Base-by-base conservation (phyloP, 2,888 invertebrate genomes). In the Orchesellides sinensis region DNA sequence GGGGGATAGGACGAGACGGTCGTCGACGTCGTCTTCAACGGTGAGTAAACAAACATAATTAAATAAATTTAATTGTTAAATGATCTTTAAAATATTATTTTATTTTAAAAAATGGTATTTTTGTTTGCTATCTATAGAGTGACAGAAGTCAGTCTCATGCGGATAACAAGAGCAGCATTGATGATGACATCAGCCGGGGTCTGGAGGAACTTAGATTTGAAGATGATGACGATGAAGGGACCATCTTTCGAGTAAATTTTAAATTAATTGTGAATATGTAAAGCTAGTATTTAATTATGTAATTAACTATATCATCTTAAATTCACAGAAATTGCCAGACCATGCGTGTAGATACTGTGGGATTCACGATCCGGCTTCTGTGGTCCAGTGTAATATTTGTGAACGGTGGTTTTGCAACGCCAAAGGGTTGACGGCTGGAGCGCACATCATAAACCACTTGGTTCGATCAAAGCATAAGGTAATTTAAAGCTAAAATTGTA, bases 351-450 rank as follows among this genome's bases (percentile, higher is more conserved):
- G 98, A 90, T 99, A 99, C 90, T 99, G 99, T 91, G 99, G 99
- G 63, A 98, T 99, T 86, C 98, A 98, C 90, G 98, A 99, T 90
- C 98, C 98, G 0, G 94, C 96, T 86, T 97, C 97, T 89, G 99
- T 99, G 49, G 98, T 99, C 74, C 96, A 97, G 95, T 99, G 99
- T 91, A 98, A 98, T 90, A 93, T 96, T 83, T 99, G 99, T 90
- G 98, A 97, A 90, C 98, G 99, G 90, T 99, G 99, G 99, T 99
- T 99, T 90, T 99, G 99, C 91, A 99, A 99, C 92, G 99, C 98
- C 0, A 93, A 98, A 79, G 99, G 99, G 17, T 98, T 97, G 90
- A 98, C 98, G 0, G 98, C 98, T 0, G 99, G 97, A 27, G 98
- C 99, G 63, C 99, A 99, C 90, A 98, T 99, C 88, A 96, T 99